Evolutionary conservation across 92 coral and sea anemone species (phyloP), one percentile per base, ranked within the genome.

Genomic region (Actinostola sp.): DNA sequence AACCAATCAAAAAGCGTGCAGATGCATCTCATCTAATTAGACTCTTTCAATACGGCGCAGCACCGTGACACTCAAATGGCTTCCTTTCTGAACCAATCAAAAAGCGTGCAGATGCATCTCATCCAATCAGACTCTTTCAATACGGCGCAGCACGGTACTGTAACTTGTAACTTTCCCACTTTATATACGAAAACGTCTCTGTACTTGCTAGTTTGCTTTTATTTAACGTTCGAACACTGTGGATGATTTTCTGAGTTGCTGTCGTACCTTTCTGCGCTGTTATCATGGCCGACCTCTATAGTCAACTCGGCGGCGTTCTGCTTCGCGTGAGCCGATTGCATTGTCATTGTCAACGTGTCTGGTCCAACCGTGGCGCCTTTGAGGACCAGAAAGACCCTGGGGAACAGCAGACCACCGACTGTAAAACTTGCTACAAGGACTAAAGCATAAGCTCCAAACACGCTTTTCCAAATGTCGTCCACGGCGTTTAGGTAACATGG

Each of bases 341-440:
- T 65, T 23, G 81, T 75, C 81, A 75, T 63, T 12, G 72, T 75
- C 39, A 75, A 21, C 1, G 81, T 75, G 52, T 75, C 81, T 9
- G 92, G 84, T 0, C 76, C 84, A 14, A 86, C 76, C 19, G 84
- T 25, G 46, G 61, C 81, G 2, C 88, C 92, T 29, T 75, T 76
- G 63, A 81, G 66, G 0, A 86, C 84, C 6, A 88, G 72, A 45
- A 54, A 29, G 45, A 92, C 58, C 55, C 85, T 82, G 19, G 83
- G 97, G 15, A 82, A 76, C 52, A 92, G 66, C 6, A 92, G 70
- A 32, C 97, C 97, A 39, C 79, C 63, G 31, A 92, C 84, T 11
- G 89, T 81, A 31, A 89, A 78, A 46, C 79, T 72, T 15, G 92
- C 97, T 16, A 89, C 77, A 26, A 76, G 39, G 7, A 89, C 58